These are phyloP conservation scores for Phrynocephalus versicolor DNA, from an alignment of 2,113 vertebrate genomes.

Conservation along the genomic window DNA sequence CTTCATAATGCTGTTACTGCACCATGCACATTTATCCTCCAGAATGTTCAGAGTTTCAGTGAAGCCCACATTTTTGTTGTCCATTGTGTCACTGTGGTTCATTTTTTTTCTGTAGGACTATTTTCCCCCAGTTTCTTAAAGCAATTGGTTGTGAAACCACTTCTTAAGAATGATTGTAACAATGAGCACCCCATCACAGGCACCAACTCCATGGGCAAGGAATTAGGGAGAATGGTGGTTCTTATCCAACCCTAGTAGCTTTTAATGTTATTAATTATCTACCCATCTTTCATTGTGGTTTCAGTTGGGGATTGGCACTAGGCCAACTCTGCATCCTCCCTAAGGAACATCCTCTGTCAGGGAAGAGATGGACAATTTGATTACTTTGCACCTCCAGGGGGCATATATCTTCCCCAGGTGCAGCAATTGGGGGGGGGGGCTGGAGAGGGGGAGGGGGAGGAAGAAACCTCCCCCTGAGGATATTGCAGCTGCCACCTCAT, in stretches of 20 bases:
- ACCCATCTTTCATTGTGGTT: background rate
- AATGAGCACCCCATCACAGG: background rate
- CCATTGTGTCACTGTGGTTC: background rate
- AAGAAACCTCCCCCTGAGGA: no score
- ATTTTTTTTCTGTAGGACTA: background rate
- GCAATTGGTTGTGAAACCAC: background rate
- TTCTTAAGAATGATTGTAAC: background rate
- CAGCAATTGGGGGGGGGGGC: no score
- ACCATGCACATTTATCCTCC: background rate
- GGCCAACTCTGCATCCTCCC: no score
- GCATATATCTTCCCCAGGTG: no score
- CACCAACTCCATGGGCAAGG: background rate
- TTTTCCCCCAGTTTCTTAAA: background rate
- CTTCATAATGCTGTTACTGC: background rate
- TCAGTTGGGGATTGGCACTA: no score
- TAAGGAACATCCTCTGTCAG: no score
- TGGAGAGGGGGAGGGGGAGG: no score
- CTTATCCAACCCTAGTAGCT: background rate
- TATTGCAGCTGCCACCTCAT: no score
- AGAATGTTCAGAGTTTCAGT: background rate
- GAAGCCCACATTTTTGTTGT: background rate
- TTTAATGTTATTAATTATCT: background rate
- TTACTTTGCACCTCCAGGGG: no score
- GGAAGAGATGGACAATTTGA: no score
- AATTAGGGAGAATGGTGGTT: background rate